Evolutionary conservation across 2,113 vertebrate genomes (phyloP).

Genomic region (Gopherus evgoodei): DNA sequence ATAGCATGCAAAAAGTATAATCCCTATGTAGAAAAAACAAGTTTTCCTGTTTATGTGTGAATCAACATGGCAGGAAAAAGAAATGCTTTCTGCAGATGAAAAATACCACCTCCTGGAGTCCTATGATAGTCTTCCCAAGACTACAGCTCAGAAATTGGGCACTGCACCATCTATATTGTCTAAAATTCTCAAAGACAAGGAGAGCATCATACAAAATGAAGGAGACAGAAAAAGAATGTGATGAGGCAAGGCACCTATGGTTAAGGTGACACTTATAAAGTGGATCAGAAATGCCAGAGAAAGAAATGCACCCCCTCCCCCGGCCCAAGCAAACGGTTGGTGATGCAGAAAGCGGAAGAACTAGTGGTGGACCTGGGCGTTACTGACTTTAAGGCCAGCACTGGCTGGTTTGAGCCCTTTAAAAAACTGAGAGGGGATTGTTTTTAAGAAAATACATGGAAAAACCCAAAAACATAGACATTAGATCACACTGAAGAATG

Average conservation of each 20-base stretch:
- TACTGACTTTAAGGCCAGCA: background rate
- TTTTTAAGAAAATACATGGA: background rate
- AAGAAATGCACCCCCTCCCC: rapidly evolving
- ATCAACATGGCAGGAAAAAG: background rate
- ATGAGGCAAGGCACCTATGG: background rate
- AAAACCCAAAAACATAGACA: background rate
- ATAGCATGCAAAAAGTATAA: background rate
- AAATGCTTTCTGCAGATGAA: background rate
- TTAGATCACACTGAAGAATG: background rate
- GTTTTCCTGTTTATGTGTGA: background rate
- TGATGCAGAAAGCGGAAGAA: background rate
- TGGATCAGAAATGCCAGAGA: background rate
- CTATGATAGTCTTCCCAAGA: background rate
- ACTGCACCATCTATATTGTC: background rate
- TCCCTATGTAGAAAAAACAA: background rate
- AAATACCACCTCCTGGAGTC: background rate
- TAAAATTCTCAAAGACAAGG: background rate
- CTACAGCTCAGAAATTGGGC: background rate
- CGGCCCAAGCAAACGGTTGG: background rate
- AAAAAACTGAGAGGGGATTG: background rate
- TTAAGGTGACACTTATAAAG: background rate
- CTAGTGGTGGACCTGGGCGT: background rate
- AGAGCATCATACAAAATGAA: background rate
- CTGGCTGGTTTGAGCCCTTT: background rate
- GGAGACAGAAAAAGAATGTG: background rate